Evolutionary conservation across 2,888 invertebrate genomes (phyloP), one percentile per base, ranked within the genome.

Genomic region (Erynnis tages): DNA sequence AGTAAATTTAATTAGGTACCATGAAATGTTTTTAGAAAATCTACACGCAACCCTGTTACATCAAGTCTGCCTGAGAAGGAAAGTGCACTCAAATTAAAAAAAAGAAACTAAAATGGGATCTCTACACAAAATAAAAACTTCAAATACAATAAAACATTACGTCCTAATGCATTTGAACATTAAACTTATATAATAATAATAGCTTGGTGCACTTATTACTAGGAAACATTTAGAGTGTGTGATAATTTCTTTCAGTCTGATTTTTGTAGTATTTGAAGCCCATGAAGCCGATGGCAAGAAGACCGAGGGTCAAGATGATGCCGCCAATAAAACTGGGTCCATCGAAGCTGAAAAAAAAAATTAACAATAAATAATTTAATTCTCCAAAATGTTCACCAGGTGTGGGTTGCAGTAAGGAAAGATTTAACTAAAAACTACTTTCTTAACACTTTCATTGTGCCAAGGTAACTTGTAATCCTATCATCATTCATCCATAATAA

Each of bases 231-330:
- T 95, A 97, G 77, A 97, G 93, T 56, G 96, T 96, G 72, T 96
- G 96, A 82, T 97, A 97, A 83, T 96, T 96, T 63, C 94, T 92
- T 78, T 95, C 96, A 54, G 94, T 94, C 71, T 94, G 93, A 56
- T 95, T 94, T 79, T 94, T 95, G 90, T 96, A 97, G 81, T 96
- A 96, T 76, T 96, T 96, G 89, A 94, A 95, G 27, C 94, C 95
- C 68, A 97, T 93, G 80, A 94, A 93, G 1, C 93, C 93, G 53
- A 97, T 94, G 6, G 94, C 96, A 48, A 96, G 91, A 13, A 97
- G 79, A 23, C 96, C 96, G 14, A 94, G 82, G 5, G 95, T 93
- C 54, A 97, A 85, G 19, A 97, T 93, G 55, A 97, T 96, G 34
- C 97, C 97, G 21, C 97, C 97, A 57, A 95, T 91, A 77, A 95